Percentiles rank a stretch among this genome's conserved stretches.
phyloP scores from a whole-genome alignment of 2,113 vertebrate species.

The Heptranchias perlo region DNA sequence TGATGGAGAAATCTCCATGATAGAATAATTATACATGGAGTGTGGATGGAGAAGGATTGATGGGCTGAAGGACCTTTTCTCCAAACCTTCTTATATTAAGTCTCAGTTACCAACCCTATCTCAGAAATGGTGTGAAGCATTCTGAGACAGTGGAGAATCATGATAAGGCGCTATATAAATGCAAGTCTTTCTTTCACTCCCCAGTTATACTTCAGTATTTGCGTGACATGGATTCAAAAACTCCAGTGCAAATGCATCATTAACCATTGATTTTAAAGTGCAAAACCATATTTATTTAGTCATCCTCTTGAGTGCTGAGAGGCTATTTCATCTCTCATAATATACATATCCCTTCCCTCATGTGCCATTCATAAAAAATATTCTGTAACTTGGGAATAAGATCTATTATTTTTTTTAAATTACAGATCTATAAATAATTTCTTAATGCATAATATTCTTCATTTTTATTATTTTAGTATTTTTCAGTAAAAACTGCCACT shows the following conservation, averaged over 20 bases:
- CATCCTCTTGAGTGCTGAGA: not conserved
- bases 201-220: not conserved
- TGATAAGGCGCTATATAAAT: not conserved
- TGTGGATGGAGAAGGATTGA: not conserved
- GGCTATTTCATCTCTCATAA: no score
- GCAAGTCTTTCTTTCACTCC: not conserved
- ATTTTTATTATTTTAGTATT: not conserved
- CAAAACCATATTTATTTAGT: constrained; percentile 10
- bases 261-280: not conserved
- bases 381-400: not conserved
- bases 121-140: not conserved
- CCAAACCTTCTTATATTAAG: not conserved
- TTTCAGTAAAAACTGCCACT: not conserved
- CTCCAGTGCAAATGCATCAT: not conserved
- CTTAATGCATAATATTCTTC: not conserved
- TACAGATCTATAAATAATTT: not conserved
- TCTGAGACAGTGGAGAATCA: not conserved
- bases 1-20: not conserved
- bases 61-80: not conserved
- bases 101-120: no score
- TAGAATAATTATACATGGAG: not conserved
- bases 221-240: not conserved
- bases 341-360: not conserved
- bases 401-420: not conserved
- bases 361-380: not conserved